Evolutionary conservation across 2,888 invertebrate species (phyloP), one percentile per base, ranked within the genome.

Genomic region (Noctua pronuba): DNA sequence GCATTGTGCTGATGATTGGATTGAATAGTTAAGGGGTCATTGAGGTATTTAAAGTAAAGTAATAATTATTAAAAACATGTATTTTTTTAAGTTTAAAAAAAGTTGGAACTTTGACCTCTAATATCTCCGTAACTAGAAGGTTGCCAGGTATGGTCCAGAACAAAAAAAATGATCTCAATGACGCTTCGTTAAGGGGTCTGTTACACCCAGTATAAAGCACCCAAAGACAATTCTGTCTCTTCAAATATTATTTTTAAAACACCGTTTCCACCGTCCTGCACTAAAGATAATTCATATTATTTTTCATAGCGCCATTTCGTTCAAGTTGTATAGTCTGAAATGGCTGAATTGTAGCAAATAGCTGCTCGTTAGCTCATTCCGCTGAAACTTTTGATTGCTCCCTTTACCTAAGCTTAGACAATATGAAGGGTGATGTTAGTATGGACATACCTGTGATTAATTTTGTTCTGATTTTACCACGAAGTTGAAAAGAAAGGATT

Each of bases 301-400:
- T 85, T 85, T 86, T 85, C 77, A 75, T 80, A 71, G 68, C 75
- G 60, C 79, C 68, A 77, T 83, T 74, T 73, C 60, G 49, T 82
- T 80, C 76, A 75, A 84, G 74, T 74, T 80, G 80, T 71, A 75
- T 83, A 80, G 77, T 52, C 41, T 68, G 77, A 71, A 82, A 73
- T 73, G 62, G n/a, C 80, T 64, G 81, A 82, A 85, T 77, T 81
- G 79, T 88, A 88, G 91, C 88, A 91, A 93, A 93, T 92, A 91
- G 87, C 77, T 67, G 87, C 88, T 93, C 93, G 93, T 93, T 93
- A 92, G 89, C 86, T 90, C 86, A 86, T 90, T 86, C 88, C 88
- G 79, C 79, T 79, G 81, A 79, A 88, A 92, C 89, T 90, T 92
- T 82, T 80, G 79, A 84, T 80, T 78, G 80, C 85, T 84, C 79